Percentiles rank a stretch among this genome's conserved stretches.
phyloP scores from a whole-genome alignment of 1,140 invertebrate species.

The Drosophila guanche region DNA sequence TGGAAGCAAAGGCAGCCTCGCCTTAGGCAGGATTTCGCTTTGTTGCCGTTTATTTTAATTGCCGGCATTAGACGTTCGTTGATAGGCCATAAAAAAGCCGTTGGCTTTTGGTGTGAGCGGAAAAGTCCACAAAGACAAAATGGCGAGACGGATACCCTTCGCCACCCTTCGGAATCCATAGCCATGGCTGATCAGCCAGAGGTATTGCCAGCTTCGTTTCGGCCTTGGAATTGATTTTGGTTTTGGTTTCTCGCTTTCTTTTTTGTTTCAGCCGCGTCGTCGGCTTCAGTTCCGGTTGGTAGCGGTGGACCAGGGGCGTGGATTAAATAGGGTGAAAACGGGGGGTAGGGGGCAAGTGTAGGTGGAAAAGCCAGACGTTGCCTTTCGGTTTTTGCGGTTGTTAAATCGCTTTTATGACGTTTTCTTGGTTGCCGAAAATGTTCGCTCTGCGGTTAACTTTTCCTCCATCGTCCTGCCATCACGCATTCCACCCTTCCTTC shows the following conservation, averaged over 20 bases:
- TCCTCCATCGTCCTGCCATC: constrained; percentile 2
- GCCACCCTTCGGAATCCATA: background rate
- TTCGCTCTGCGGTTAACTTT: constrained; percentile 59
- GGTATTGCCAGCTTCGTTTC: constrained; percentile 21
- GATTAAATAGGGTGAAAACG: background rate
- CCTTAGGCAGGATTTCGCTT: constrained; percentile 27
- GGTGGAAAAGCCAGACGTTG: constrained; percentile 27
- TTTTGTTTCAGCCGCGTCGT: constrained; percentile 63
- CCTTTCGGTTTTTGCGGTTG: constrained; percentile 68
- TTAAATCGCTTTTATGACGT: constrained; percentile 80
- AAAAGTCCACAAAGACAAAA: constrained; percentile 6
- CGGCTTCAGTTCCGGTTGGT: constrained; percentile 64
- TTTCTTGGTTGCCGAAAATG: constrained; percentile 44
- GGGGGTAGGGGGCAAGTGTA: background rate
- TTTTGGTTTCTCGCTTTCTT: constrained; percentile 1
- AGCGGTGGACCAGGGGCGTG: background rate
- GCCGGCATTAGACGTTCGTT: constrained; percentile 70
- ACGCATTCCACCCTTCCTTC: background rate
- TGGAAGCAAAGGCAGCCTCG: background rate
- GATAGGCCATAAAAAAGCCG: constrained; percentile 73
- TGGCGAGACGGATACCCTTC: constrained; percentile 10
- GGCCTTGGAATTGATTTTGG: constrained; percentile 1
- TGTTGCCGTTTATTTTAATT: constrained; percentile 77
- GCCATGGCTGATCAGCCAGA: constrained; percentile 8
- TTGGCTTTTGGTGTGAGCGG: constrained; percentile 9